Evolutionary conservation across 1,140 invertebrate genomes (phyloP).

Genomic region (Orchesella cincta): DNA sequence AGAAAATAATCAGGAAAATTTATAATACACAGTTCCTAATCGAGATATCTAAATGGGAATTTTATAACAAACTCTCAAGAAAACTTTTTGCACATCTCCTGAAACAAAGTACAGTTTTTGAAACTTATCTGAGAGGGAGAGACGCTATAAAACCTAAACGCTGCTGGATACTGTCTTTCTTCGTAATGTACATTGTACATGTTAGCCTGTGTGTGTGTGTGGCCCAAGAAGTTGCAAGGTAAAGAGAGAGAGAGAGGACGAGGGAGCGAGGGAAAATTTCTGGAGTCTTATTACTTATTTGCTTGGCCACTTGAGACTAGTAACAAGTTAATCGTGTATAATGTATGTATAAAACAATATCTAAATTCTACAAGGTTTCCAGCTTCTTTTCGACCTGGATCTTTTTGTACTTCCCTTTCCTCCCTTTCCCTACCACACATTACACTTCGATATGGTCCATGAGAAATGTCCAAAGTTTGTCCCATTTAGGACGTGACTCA

Average conservation of each 20-base stretch:
- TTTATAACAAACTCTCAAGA: neutral
- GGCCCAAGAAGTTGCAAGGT: neutral
- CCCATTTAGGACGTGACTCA: conserved; percentile 29
- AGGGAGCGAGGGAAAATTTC: neutral
- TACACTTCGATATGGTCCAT: conserved; percentile 17
- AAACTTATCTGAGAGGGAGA: neutral
- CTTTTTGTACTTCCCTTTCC: neutral
- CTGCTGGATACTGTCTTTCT: neutral
- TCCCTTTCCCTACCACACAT: neutral
- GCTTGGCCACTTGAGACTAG: neutral
- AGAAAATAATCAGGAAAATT: conserved; percentile 21
- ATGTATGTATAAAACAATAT: neutral
- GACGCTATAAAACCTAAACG: neutral
- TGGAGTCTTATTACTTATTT: neutral
- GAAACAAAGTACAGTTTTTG: neutral
- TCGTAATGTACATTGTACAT: too few relatives aligned
- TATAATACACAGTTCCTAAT: conserved; percentile 21
- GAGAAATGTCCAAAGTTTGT: conserved; percentile 27
- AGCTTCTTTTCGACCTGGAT: too few relatives aligned
- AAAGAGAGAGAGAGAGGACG: neutral
- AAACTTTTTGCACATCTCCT: conserved; percentile 15
- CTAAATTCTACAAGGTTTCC: neutral
- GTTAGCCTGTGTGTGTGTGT: too few relatives aligned
- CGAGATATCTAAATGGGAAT: conserved; percentile 22
- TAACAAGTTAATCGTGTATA: neutral